Base-by-base conservation (phyloP, 2,888 invertebrate species). In the Kryphioiulus occultus region DNA sequence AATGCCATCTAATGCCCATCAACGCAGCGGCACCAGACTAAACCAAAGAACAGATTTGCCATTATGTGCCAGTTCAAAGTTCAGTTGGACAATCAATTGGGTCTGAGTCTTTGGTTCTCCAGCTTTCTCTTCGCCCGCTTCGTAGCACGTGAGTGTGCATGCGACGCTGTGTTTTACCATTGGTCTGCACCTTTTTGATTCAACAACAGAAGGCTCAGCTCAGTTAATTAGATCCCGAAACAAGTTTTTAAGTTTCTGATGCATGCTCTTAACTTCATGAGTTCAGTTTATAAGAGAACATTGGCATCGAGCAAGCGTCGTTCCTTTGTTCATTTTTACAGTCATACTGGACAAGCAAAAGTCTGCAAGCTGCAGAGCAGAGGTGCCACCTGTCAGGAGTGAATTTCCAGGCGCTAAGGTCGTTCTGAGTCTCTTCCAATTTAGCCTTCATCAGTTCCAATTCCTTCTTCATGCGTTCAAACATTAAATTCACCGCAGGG, bases 331-430 rank as follows among this genome's bases (percentile, higher is more conserved):
- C 84, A 84, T 84, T 84, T 68, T 84, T 84, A 84, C 84, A 84
- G 84, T 84, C 84, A 84, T 35, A 84, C 42, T 84, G 35, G 84
- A 84, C 84, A 84, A 84, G 84, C 84, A 84, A 84, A 85, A 85
- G 85, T 87, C 87, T 88, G 86, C 86, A 53, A 87, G 84, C 30
- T 47, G 86, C 78, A 88, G 88, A 87, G 87, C 87, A 32, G 85
- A 85, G 35, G 87, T 32, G 90, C 89, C 91, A 95, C 95, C 95
- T 98, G 92, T 99, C 99, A n/a, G 99, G 98, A 19, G 99, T 99
- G 92, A 99, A 99, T 93, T 99, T 99, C 98, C 99, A 99, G 2
- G 99, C 99, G 88, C 97, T 96, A 85, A 99, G 93, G 93, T 99
- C 99, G 92, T 97, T 98, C 92, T 99, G 99, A 26, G 98, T 98